A percentile compares a stretch with the other conserved stretches of the same genome.
Evolutionary conservation across 2,113 vertebrate species (phyloP).

Genomic region (Hippolais icterina): DNA sequence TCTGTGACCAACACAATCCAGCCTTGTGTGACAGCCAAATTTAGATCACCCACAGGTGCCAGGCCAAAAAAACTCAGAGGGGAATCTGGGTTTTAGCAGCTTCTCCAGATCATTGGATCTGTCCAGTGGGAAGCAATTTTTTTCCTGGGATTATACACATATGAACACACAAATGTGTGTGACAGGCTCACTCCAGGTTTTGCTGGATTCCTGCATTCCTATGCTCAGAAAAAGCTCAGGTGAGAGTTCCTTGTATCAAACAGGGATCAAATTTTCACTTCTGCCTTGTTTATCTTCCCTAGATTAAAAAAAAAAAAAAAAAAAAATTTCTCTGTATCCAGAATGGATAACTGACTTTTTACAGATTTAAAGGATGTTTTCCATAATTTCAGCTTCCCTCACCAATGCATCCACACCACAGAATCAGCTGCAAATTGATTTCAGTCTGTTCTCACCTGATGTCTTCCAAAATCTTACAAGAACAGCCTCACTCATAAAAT

Average conservation of each 20-base stretch:
- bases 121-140: neutral
- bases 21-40: neutral
- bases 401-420: neutral
- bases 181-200: fast-evolving
- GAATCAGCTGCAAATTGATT: neutral
- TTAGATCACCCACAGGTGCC: fast-evolving
- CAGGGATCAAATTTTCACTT: neutral
- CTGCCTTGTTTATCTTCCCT: neutral
- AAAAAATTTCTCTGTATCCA: too few species aligned
- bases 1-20: neutral
- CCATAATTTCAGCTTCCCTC: neutral
- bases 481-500: neutral
- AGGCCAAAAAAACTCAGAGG: neutral
- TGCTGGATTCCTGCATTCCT: neutral
- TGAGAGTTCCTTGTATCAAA: neutral
- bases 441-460: neutral
- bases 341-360: neutral
- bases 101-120: neutral
- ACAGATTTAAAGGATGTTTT: neutral
- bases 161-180: neutral
- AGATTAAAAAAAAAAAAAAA: neutral
- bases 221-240: neutral
- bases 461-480: neutral
- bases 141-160: neutral
- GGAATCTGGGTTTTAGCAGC: neutral